Evolutionary conservation across 2,113 vertebrate genomes (phyloP).

Genomic region (Choloepus hoffmanni): DNA sequence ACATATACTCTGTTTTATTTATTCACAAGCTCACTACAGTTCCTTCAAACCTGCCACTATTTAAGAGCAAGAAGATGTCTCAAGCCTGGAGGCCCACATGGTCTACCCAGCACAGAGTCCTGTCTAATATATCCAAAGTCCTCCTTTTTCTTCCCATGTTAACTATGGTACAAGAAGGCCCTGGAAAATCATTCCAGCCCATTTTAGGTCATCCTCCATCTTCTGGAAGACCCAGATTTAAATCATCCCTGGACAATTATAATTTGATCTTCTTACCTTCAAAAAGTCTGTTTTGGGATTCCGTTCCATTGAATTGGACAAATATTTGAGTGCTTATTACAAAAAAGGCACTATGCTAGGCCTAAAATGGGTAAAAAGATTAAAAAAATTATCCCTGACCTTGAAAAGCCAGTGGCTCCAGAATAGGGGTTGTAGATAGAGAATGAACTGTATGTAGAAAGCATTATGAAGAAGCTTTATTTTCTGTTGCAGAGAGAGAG

Average conservation of each 20-base stretch:
- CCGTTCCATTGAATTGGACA: conserved; percentile 8
- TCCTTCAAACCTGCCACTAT: background rate
- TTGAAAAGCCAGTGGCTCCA: background rate
- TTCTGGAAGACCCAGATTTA: background rate
- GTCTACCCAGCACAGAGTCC: background rate
- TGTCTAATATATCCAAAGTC: background rate
- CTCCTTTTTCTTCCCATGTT: background rate
- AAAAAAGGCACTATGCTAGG: background rate
- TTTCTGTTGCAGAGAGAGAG: conserved; percentile 46
- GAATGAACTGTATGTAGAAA: background rate
- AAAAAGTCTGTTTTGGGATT: background rate
- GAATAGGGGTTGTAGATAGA: background rate
- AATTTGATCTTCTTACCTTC: background rate
- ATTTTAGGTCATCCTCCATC: background rate
- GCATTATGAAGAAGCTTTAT: background rate
- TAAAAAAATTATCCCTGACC: background rate
- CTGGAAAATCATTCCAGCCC: background rate
- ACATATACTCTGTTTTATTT: background rate
- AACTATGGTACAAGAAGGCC: background rate
- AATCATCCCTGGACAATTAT: background rate
- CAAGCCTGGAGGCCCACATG: background rate
- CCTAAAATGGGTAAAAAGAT: background rate
- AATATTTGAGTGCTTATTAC: conserved; percentile 36
- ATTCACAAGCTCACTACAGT: background rate
- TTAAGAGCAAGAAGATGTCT: background rate